These are phyloP conservation scores for Clunio marinus DNA, from an alignment of 2,888 invertebrate genomes.

Conservation along the genomic window DNA sequence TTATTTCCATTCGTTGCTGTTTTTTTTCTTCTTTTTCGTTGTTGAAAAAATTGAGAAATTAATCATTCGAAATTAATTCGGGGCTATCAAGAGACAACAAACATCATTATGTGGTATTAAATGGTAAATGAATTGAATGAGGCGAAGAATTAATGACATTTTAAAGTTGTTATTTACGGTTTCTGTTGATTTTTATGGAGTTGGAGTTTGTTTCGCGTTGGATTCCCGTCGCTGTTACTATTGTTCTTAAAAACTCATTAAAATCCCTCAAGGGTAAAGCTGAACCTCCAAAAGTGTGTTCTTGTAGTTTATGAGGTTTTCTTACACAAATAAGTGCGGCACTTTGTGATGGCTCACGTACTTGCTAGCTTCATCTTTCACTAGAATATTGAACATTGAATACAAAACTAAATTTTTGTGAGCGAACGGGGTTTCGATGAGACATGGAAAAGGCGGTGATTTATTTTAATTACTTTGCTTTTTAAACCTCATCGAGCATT, in stretches of 20 bases:
- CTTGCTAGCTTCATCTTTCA: too few species aligned
- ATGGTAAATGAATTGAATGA: constrained; percentile 22
- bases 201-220: not conserved
- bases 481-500: not conserved
- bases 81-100: constrained; percentile 30
- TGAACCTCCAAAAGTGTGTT: too few species aligned
- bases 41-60: constrained; percentile 31
- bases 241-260: too few species aligned
- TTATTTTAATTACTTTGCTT: constrained; percentile 32
- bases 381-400: too few species aligned
- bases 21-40: too few species aligned
- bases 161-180: constrained; percentile 20
- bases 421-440: not conserved
- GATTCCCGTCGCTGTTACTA: not conserved
- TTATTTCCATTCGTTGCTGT: constrained; percentile 19
- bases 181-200: constrained; percentile 21
- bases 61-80: constrained; percentile 36
- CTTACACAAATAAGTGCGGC: too few species aligned
- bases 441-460: constrained; percentile 27
- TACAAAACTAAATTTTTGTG: too few species aligned
- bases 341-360: too few species aligned
- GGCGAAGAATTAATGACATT: constrained; percentile 26
- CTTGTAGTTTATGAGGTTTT: too few species aligned
- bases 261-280: too few species aligned
- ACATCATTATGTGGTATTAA: constrained; percentile 35